Percentiles rank a stretch among this genome's conserved stretches.
These are phyloP conservation scores for Syngnathus acus DNA, from an alignment of 2,797 vertebrate species.

Conservation along the genomic window DNA sequence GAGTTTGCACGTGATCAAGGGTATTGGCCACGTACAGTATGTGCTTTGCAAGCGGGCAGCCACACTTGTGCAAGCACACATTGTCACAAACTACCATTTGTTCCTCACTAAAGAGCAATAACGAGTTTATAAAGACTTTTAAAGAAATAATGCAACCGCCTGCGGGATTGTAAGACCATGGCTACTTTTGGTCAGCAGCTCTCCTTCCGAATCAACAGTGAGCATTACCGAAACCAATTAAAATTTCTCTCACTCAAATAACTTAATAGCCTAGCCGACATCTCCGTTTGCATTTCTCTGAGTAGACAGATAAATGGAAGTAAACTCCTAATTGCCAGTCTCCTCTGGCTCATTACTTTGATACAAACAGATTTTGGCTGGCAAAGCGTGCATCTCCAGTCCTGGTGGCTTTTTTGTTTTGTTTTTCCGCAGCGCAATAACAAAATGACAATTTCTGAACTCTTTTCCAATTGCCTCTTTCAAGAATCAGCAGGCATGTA, in stretches of 20 bases:
- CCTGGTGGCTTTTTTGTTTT: conserved; percentile 30
- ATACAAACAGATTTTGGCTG: conserved; percentile 64
- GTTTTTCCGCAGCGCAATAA: conserved; percentile 17
- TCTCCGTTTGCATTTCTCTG: conserved; percentile 56
- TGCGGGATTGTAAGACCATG: conserved; percentile 24
- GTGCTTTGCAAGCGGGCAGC: conserved; percentile 28
- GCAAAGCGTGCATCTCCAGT: conserved; percentile 50
- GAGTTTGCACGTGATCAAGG: conserved; percentile 48
- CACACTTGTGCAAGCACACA: conserved; percentile 26
- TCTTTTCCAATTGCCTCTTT: conserved; percentile 27
- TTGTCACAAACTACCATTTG: conserved; percentile 23
- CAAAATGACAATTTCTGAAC: conserved; percentile 39
- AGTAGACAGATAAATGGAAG: conserved; percentile 54
- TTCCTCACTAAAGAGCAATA: conserved; percentile 13
- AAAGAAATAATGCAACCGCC: conserved; percentile 45
- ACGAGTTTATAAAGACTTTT: conserved; percentile 11
- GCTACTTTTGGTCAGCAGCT: conserved; percentile 23
- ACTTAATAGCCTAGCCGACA: conserved; percentile 57
- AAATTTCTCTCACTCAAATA: conserved; percentile 54
- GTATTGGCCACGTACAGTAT: conserved; percentile 30
- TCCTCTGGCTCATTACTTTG: conserved; percentile 65
- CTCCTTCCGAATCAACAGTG: conserved; percentile 46
- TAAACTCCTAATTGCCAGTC: conserved; percentile 61
- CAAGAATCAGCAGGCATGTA: conserved; percentile 21
- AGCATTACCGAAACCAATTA: conserved; percentile 59